Evolutionary conservation across 2,797 vertebrate genomes (phyloP), one percentile per base, ranked within the genome.

Genomic region (Apodemus agrarius): DNA sequence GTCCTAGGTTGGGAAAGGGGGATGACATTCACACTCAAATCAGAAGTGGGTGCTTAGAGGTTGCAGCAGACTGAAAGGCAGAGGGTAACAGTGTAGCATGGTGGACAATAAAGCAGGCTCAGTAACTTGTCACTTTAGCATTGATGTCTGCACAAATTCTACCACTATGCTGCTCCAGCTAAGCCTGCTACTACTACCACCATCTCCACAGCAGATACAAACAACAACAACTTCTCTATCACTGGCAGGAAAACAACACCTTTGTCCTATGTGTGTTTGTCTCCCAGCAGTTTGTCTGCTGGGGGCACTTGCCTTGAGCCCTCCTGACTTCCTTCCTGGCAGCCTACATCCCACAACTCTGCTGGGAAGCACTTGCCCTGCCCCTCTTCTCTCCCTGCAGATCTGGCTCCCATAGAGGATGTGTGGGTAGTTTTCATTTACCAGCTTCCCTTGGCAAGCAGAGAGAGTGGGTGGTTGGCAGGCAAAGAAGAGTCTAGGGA

Each of bases 331-430:
- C 61, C 37, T 65, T 91, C 19, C 69, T 75, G 78, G 61, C n/a
- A 87, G 46, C 14, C 72, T 67, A 40, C n/a, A 46, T 74, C 65
- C n/a, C 17, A 59, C n/a, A n/a, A 49, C 34, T 75, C 14, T 11
- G 14, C 34, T 75, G 9, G n/a, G 37, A 93, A n/a, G 31, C 37
- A 34, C 79, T 46, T 34, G 29, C 80, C 61, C 34, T 3, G 2
- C 34, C 52, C 65, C 19, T 17, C 65, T 90, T 95, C 40, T 65
- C 57, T 43, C 7, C 37, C 16, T 21, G 52, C 54, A 31, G 52
- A 59, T 40, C 86, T 88, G 57, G 11, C 80, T 75, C 52, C 72
- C 31, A 43, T 37, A 85, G 63, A 94, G 74, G n/a, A 94, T 92
- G 40, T 46, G 74, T 87, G n/a, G 46, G 54, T 31, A 31, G 63